phyloP scores from a whole-genome alignment of 1,140 invertebrate species.

The Papilio machaon region DNA sequence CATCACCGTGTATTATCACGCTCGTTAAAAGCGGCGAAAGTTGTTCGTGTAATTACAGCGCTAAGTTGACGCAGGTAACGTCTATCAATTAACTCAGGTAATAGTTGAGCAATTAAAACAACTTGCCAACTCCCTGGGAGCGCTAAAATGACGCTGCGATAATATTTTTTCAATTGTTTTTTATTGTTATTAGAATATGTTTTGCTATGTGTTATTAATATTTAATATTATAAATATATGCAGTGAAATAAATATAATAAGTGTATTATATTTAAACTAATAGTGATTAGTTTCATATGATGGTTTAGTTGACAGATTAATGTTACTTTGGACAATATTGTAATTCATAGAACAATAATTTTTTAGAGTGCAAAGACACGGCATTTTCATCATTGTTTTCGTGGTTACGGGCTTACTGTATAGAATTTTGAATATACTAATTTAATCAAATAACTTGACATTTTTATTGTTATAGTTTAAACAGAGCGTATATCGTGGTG shows the following conservation, averaged over 20 bases:
- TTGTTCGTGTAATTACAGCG: conserved; percentile 31
- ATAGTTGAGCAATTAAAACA: conserved; percentile 50
- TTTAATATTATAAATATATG: not conserved
- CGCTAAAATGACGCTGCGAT: conserved; percentile 36
- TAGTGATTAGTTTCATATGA: too few species aligned
- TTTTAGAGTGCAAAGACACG: too few species aligned
- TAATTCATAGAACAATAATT: too few species aligned
- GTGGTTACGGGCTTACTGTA: too few species aligned
- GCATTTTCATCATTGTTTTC: too few species aligned
- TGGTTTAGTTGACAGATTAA: too few species aligned
- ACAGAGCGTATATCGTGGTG: too few species aligned
- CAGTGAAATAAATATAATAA: not conserved
- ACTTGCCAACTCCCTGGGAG: conserved; percentile 37
- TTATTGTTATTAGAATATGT: not conserved
- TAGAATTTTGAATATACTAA: too few species aligned
- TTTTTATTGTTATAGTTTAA: too few species aligned
- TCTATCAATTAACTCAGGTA: conserved; percentile 48
- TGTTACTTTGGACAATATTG: too few species aligned
- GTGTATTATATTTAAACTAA: too few species aligned
- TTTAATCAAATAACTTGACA: too few species aligned
- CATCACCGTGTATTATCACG: conserved; percentile 5
- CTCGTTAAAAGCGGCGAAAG: not conserved
- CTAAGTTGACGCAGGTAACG: conserved; percentile 35
- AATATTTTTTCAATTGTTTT: not conserved
- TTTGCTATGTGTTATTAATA: not conserved